A percentile compares a stretch with the other conserved stretches of the same genome.
These are phyloP conservation scores for Meandrina meandrites DNA, from an alignment of 92 coral and sea anemone species.

Conservation along the genomic window DNA sequence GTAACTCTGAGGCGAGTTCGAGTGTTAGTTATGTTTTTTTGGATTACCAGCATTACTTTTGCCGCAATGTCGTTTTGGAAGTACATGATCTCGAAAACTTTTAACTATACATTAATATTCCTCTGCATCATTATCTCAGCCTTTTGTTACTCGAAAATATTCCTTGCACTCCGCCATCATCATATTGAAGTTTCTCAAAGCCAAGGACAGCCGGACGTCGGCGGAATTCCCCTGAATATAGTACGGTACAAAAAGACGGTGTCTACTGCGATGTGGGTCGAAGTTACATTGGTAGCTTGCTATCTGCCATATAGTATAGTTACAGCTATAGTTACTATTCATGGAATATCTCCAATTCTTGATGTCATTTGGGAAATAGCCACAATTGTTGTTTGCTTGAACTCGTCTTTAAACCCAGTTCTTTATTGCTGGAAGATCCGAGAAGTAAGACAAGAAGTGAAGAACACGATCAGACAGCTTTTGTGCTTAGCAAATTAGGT, in stretches of 20 bases:
- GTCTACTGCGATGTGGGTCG: neutral
- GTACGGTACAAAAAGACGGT: neutral
- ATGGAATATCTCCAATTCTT: neutral
- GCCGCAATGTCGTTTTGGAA: neutral
- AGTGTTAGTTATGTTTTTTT: neutral
- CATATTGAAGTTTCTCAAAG: neutral
- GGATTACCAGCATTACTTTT: neutral
- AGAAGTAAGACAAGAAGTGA: neutral
- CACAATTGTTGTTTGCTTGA: neutral
- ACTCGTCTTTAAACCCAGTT: neutral
- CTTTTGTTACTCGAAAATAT: neutral
- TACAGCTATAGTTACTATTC: neutral
- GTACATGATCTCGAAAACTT: neutral
- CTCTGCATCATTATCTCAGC: neutral
- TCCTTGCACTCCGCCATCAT: neutral
- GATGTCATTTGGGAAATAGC: neutral
- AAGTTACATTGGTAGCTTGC: neutral
- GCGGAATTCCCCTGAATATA: neutral
- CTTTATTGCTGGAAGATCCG: neutral
- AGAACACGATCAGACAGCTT: neutral
- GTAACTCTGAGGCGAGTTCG: neutral
- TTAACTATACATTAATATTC: neutral
- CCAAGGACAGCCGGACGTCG: neutral
- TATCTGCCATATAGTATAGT: conserved; percentile 14
- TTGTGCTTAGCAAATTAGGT: neutral